Conservation (phyloP, 2,113 vertebrate species). For the Saimiri boliviensis region DNA sequence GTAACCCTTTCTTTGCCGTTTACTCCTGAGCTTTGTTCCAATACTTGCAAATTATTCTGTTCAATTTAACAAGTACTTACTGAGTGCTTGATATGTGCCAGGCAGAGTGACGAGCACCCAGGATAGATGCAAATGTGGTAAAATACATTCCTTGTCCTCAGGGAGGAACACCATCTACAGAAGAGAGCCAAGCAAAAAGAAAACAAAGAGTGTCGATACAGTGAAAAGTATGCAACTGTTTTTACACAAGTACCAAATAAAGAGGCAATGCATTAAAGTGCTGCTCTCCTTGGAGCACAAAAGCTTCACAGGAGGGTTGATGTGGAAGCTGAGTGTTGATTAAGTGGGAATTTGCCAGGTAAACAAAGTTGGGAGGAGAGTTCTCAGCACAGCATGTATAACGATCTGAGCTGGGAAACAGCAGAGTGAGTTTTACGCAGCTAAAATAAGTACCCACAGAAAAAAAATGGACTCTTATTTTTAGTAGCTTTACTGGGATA, state of each 20-base stretch:
- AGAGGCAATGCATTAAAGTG: background rate
- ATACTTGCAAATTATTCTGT: background rate
- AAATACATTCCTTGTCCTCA: background rate
- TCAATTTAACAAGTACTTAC: background rate
- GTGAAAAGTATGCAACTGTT: background rate
- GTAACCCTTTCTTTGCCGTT: background rate
- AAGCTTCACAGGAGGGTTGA: background rate
- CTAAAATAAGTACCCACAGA: constrained; percentile 19
- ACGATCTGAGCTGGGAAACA: background rate
- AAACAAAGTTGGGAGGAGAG: background rate
- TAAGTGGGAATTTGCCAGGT: background rate
- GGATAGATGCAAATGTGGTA: background rate
- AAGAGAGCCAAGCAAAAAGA: background rate
- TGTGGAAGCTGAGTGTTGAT: background rate
- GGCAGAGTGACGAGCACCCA: background rate
- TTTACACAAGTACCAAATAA: background rate
- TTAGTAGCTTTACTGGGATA: constrained; percentile 15
- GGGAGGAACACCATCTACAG: background rate
- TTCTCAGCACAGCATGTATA: background rate
- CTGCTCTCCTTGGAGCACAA: background rate
- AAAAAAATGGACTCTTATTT: constrained; percentile 3
- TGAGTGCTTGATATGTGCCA: background rate
- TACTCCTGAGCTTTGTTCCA: constrained; percentile 24
- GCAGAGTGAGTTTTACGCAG: background rate
- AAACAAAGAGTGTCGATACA: background rate